Evolutionary conservation across 2,797 vertebrate genomes (phyloP).

Genomic region (Okamejei kenojei): DNA sequence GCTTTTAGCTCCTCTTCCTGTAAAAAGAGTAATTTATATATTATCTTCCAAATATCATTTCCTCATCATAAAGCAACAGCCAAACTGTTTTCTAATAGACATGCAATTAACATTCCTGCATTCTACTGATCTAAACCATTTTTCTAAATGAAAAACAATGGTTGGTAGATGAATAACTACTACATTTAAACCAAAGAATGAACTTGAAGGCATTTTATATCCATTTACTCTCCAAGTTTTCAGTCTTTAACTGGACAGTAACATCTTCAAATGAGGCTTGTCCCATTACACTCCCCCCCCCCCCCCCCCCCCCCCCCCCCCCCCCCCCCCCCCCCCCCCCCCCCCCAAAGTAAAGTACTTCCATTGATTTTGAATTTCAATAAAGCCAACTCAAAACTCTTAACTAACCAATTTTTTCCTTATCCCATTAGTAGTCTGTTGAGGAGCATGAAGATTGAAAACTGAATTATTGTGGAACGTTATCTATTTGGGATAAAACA

Average conservation of each 20-base stretch:
- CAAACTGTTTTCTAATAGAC: not conserved
- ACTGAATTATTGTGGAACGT: not conserved
- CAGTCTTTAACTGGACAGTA: not conserved
- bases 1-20: constrained; percentile 70
- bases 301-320: no score
- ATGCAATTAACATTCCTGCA: not conserved
- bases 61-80: not conserved
- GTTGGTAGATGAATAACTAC: not conserved
- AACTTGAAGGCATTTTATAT: not conserved
- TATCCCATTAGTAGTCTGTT: not conserved
- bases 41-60: not conserved
- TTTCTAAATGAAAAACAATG: not conserved
- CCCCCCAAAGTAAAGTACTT: not conserved
- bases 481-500: no score
- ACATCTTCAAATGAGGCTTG: not conserved
- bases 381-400: not conserved
- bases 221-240: not conserved
- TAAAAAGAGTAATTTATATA: constrained; percentile 2
- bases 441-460: not conserved
- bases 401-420: not conserved
- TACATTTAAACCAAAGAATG: not conserved
- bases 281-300: not conserved
- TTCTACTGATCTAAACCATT: not conserved
- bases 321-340: no score
- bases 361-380: not conserved